Percentiles rank a stretch among this genome's conserved stretches.
Conservation (phyloP, 2,113 vertebrate genomes). For the Pseudonaja textilis region DNA sequence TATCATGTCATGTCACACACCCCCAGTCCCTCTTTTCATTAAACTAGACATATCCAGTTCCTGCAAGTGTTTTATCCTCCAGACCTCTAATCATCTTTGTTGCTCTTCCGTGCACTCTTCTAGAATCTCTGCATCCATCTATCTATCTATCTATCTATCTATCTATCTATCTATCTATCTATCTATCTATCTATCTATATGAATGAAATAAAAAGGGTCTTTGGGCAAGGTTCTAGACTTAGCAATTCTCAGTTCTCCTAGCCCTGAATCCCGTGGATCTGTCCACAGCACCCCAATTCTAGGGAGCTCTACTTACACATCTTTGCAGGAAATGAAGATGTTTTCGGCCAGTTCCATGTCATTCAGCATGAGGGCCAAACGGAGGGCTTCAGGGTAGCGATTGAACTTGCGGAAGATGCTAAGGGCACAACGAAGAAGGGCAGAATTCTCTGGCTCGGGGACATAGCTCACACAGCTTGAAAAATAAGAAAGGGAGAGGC, state of each 20-base stretch:
- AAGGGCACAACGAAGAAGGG: constrained; percentile 90
- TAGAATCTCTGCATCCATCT: not conserved
- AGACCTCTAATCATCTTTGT: not conserved
- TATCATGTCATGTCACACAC: too few species aligned
- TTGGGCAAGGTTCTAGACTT: not conserved
- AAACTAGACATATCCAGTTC: not conserved
- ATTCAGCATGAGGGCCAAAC: constrained; percentile 94
- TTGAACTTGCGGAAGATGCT: constrained; percentile 95
- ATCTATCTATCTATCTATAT: too few species aligned
- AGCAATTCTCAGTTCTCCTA: not conserved
- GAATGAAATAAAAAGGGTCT: not conserved
- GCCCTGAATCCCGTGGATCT: not conserved
- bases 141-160: too few species aligned
- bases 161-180: too few species aligned
- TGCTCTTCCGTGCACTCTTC: not conserved
- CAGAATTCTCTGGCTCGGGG: constrained; percentile 94
- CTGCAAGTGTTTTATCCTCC: not conserved
- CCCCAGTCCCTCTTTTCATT: too few species aligned
- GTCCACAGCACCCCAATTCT: not conserved
- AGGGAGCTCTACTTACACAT: constrained; percentile 79
- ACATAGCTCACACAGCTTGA: constrained; percentile 95
- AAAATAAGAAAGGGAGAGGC: constrained; percentile 11
- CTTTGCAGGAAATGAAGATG: constrained; percentile 98
- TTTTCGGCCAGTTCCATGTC: constrained; percentile 96
- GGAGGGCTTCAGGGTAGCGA: constrained; percentile 93